Conservation (phyloP, 2,888 invertebrate species). For the Eupsilia transversa region DNA sequence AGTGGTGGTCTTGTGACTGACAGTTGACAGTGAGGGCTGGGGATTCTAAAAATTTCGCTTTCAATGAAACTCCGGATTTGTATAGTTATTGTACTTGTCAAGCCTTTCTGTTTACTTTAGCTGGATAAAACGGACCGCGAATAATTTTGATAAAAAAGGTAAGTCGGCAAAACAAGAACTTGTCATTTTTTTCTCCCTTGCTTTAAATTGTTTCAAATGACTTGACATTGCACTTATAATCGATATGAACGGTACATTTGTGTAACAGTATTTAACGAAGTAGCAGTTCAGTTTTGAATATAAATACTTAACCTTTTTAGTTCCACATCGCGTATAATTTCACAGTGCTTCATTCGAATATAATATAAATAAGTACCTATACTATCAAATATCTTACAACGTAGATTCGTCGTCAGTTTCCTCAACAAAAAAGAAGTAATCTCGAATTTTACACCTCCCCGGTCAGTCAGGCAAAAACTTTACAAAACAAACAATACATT, state of each 20-base stretch:
- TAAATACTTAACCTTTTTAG: constrained; percentile 22
- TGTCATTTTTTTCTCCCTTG: background rate
- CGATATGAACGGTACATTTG: constrained; percentile 54
- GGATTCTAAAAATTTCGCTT: constrained; percentile 81
- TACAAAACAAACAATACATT: constrained; percentile 85
- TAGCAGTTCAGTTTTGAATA: constrained; percentile 8
- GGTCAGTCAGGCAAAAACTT: constrained; percentile 77
- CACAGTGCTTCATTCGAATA: constrained; percentile 47
- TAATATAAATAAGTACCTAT: constrained; percentile 37
- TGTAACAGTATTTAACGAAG: constrained; percentile 24
- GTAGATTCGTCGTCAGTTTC: constrained; percentile 49
- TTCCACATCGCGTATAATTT: constrained; percentile 58
- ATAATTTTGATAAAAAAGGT: constrained; percentile 17
- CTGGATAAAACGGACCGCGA: constrained; percentile 62
- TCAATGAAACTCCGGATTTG: constrained; percentile 69
- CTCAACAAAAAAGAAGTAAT: constrained; percentile 60
- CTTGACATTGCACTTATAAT: constrained; percentile 24
- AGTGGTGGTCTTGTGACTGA: constrained; percentile 84
- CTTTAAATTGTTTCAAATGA: constrained; percentile 24
- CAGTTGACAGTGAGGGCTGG: constrained; percentile 81
- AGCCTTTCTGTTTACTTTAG: constrained; percentile 53
- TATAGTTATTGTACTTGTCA: constrained; percentile 61
- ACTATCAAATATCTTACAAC: constrained; percentile 31
- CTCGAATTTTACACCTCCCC: constrained; percentile 76
- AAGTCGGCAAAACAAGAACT: background rate